A percentile compares a stretch with the other conserved stretches of the same genome.
phyloP scores from a whole-genome alignment of 2,113 vertebrate genomes.

The Benitochromis conjunctus region DNA sequence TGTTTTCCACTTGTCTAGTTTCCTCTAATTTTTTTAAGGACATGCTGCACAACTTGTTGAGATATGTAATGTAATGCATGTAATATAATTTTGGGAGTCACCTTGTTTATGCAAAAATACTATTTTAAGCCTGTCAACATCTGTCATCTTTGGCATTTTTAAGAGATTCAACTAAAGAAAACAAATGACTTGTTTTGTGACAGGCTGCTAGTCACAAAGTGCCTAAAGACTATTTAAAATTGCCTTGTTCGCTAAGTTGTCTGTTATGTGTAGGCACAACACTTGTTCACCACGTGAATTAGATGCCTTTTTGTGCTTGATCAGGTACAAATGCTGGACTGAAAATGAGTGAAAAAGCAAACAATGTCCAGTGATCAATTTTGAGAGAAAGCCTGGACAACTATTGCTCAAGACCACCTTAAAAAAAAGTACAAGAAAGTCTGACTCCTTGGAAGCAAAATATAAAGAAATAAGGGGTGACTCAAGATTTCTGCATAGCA shows the following conservation, averaged over 20 bases:
- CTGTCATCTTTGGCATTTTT: not conserved
- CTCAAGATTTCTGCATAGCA: not conserved
- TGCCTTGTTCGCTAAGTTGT: not conserved
- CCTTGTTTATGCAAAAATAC: not conserved
- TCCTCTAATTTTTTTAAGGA: not conserved
- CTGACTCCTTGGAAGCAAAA: not conserved
- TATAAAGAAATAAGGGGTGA: not conserved
- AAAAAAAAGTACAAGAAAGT: not conserved
- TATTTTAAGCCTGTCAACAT: not conserved
- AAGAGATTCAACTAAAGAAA: not conserved
- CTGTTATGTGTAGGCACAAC: not conserved
- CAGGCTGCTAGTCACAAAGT: not conserved
- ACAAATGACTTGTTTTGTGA: not conserved
- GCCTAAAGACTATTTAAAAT: not conserved
- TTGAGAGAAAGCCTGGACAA: too few relatives aligned
- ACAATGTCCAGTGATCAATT: not conserved
- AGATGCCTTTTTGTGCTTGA: not conserved
- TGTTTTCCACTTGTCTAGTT: not conserved
- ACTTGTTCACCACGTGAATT: not conserved
- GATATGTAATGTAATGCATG: not conserved
- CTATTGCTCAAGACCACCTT: not conserved
- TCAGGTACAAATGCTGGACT: not conserved
- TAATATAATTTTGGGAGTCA: not conserved
- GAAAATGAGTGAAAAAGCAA: not conserved
- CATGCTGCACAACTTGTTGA: not conserved